Evolutionary conservation across 2,113 vertebrate genomes (phyloP).

Genomic region (Pluvialis apricaria): DNA sequence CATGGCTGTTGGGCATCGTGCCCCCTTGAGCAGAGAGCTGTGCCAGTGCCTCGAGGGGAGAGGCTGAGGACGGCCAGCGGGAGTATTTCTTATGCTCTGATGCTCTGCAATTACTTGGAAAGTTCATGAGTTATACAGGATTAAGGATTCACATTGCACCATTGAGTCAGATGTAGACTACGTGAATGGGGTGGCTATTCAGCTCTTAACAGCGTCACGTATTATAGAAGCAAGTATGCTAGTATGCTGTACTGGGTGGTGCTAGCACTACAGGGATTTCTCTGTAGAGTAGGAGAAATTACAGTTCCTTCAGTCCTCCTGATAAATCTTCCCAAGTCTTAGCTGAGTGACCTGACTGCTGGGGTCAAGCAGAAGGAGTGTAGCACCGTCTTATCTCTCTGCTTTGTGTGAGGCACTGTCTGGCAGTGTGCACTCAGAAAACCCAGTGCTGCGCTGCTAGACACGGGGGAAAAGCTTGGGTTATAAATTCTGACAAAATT

Average conservation of each 20-base stretch:
- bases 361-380: background rate
- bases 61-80: background rate
- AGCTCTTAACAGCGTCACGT: background rate
- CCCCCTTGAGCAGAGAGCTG: background rate
- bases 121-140: background rate
- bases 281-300: background rate
- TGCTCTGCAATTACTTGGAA: background rate
- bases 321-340: background rate
- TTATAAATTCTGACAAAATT: slow-evolving; percentile 15
- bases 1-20: background rate
- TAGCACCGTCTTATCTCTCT: background rate
- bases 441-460: background rate
- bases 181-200: fast-evolving
- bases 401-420: background rate
- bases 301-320: background rate
- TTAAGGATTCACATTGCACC: fast-evolving
- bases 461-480: background rate
- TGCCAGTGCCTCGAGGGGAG: fast-evolving
- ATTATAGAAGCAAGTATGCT: background rate
- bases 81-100: background rate
- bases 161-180: background rate
- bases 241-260: background rate
- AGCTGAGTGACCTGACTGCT: background rate
- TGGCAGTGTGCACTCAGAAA: background rate
- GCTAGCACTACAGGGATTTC: background rate